A percentile compares a stretch with the other conserved stretches of the same genome.
Evolutionary conservation across 2,797 vertebrate species (phyloP).

Genomic region (Acrossocheilus wenchowensis): DNA sequence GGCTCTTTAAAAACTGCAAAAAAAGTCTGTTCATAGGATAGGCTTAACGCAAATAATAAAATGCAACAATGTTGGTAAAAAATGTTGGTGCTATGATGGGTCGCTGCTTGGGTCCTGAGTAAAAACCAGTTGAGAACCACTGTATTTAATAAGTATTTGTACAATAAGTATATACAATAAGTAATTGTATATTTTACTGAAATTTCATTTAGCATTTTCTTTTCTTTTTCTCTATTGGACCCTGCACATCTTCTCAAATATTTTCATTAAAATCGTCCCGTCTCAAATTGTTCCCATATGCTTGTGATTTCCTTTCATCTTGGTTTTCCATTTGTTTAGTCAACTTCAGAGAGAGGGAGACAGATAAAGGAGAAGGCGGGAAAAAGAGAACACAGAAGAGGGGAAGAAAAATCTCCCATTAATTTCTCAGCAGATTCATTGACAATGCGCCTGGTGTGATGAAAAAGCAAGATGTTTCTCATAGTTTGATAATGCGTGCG

Average conservation of each 20-base stretch:
- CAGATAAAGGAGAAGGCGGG: constrained; percentile 43
- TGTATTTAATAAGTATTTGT: too few relatives aligned
- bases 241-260: not conserved
- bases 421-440: constrained; percentile 52
- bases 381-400: constrained; percentile 20
- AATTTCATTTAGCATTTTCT: not conserved
- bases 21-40: not conserved
- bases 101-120: too few relatives aligned
- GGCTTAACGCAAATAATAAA: not conserved
- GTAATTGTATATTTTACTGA: not conserved
- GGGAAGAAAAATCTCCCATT: constrained; percentile 46
- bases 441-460: constrained; percentile 50
- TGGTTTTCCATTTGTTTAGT: constrained; percentile 50
- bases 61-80: not conserved
- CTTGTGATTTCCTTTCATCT: constrained; percentile 46
- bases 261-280: constrained; percentile 36
- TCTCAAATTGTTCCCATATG: constrained; percentile 42
- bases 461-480: constrained; percentile 57
- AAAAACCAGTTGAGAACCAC: not conserved
- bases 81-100: too few relatives aligned
- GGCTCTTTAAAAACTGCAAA: not conserved
- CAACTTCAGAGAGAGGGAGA: constrained; percentile 52
- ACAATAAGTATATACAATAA: too few relatives aligned
- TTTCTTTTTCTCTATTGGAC: not conserved
- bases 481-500: constrained; percentile 54